phyloP scores from a whole-genome alignment of 2,113 vertebrate genomes.

The Noctilio leporinus region DNA sequence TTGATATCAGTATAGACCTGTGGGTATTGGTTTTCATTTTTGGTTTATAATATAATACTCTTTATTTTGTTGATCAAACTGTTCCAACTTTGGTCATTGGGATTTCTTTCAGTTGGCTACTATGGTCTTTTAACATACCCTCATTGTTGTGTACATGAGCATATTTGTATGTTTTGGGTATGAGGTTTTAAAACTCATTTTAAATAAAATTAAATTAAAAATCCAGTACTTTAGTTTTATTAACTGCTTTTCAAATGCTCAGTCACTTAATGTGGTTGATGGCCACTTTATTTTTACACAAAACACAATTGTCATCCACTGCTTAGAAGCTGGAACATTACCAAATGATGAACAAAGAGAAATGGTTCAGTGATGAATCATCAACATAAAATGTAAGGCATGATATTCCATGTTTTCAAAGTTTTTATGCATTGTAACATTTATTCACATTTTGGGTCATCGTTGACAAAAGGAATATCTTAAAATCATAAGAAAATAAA shows the following conservation, averaged over 20 bases:
- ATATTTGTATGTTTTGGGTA: background rate
- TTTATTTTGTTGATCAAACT: background rate
- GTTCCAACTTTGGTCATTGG: background rate
- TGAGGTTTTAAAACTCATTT: background rate
- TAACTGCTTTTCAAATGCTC: background rate
- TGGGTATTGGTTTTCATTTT: background rate
- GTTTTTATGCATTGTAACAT: background rate
- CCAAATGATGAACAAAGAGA: background rate
- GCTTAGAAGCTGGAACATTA: background rate
- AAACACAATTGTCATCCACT: background rate
- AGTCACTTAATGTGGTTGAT: background rate
- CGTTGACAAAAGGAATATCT: background rate
- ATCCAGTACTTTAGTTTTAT: background rate
- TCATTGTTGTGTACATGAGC: background rate
- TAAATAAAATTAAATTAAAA: background rate
- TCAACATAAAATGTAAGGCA: background rate
- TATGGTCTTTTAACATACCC: background rate
- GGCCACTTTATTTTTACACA: background rate
- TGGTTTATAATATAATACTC: background rate
- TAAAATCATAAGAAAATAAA: background rate
- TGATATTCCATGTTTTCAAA: background rate
- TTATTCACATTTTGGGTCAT: background rate
- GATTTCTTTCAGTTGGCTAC: background rate
- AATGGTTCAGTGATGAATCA: background rate
- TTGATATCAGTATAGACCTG: background rate